Conservation (phyloP, 2,113 vertebrate species). For the Podarcis muralis region DNA sequence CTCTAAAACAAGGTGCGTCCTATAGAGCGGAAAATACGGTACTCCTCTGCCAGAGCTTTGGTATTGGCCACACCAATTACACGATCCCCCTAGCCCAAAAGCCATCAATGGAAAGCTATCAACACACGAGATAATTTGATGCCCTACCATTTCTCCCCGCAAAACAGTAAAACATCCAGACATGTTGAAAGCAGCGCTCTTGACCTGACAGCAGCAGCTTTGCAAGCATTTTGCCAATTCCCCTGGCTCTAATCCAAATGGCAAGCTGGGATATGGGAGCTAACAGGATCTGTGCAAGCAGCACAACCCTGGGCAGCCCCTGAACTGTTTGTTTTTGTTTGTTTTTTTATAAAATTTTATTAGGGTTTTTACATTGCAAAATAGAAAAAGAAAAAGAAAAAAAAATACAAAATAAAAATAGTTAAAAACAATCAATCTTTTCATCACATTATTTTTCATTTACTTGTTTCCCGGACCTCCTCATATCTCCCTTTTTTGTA, state of each 20-base stretch:
- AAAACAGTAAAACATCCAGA: neutral
- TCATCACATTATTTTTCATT: too few relatives aligned
- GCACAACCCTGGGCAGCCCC: neutral
- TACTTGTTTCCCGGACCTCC: too few relatives aligned
- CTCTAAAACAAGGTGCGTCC: too few relatives aligned
- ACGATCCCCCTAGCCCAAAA: conserved; percentile 56
- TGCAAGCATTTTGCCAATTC: neutral
- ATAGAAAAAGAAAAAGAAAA: too few relatives aligned
- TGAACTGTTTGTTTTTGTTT: too few relatives aligned
- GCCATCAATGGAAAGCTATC: neutral
- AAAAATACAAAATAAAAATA: too few relatives aligned
- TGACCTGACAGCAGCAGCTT: too few relatives aligned
- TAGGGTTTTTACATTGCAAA: too few relatives aligned
- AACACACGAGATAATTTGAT: neutral
- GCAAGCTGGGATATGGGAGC: neutral
- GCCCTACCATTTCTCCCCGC: neutral
- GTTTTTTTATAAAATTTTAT: too few relatives aligned
- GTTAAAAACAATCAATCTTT: too few relatives aligned
- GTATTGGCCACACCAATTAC: conserved; percentile 42
- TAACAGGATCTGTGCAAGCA: neutral
- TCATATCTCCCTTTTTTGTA: too few relatives aligned
- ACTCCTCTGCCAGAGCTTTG: conserved; percentile 35
- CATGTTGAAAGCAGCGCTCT: neutral
- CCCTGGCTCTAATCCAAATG: neutral
- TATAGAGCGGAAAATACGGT: too few relatives aligned